phyloP scores from a whole-genome alignment of 1,140 invertebrate genomes.

The Daktulosphaira vitifoliae region DNA sequence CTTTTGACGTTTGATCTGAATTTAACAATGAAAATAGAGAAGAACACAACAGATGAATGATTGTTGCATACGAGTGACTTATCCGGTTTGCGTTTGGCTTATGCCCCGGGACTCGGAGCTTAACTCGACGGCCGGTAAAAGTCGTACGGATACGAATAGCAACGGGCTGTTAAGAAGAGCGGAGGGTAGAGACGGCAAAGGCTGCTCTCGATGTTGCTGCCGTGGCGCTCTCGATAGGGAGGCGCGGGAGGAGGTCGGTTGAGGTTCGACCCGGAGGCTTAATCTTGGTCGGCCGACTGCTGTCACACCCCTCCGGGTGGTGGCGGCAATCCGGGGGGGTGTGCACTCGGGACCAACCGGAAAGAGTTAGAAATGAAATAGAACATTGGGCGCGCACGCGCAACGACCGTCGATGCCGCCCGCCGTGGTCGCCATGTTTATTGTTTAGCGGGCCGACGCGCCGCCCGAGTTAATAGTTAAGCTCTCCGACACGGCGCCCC shows the following conservation, averaged over 20 bases:
- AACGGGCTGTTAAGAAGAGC: neutral
- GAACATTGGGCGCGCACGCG: slow-evolving; percentile 15
- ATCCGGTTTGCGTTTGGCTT: slow-evolving; percentile 33
- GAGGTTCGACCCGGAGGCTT: slow-evolving; percentile 33
- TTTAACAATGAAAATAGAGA: no score
- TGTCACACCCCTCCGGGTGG: slow-evolving; percentile 19
- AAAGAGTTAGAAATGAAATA: slow-evolving; percentile 32
- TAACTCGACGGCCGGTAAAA: slow-evolving; percentile 31
- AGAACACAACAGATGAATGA: neutral
- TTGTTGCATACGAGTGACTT: slow-evolving; percentile 18
- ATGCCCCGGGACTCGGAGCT: slow-evolving; percentile 29
- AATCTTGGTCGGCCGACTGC: slow-evolving; percentile 27
- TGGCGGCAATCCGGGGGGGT: slow-evolving; percentile 7
- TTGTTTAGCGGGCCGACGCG: slow-evolving; percentile 32
- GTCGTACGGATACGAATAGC: slow-evolving; percentile 10
- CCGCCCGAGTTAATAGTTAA: slow-evolving; percentile 31
- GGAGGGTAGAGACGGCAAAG: neutral
- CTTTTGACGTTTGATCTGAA: no score
- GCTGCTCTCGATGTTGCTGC: neutral
- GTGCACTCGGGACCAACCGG: slow-evolving; percentile 31
- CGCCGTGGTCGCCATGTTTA: slow-evolving; percentile 27
- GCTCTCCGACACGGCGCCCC: slow-evolving; percentile 33
- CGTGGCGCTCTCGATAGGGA: neutral
- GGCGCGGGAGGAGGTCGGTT: neutral
- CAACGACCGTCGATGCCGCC: neutral